phyloP scores from a whole-genome alignment of 2,113 vertebrate genomes.

The Phalacrocorax aristotelis region DNA sequence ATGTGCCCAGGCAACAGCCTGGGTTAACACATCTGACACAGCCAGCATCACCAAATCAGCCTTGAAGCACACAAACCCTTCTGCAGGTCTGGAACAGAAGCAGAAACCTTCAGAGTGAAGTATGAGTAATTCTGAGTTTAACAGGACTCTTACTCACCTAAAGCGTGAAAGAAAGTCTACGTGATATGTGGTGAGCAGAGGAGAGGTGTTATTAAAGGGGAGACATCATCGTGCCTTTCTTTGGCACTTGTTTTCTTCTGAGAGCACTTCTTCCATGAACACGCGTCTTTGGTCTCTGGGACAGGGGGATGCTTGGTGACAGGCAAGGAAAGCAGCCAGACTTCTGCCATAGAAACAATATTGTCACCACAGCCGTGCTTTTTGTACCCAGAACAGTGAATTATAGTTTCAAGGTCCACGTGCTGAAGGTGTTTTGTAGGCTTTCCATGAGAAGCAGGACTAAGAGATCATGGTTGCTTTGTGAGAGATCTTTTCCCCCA shows the following conservation, averaged over 20 bases:
- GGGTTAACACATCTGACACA: neutral
- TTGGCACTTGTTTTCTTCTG: neutral
- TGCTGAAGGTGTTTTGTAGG: neutral
- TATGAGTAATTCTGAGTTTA: neutral
- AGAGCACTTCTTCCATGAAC: neutral
- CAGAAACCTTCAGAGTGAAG: neutral
- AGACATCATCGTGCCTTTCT: neutral
- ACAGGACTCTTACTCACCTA: neutral
- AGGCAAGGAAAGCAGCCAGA: neutral
- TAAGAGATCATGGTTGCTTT: neutral
- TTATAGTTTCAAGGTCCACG: neutral
- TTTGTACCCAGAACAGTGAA: neutral
- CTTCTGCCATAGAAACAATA: neutral
- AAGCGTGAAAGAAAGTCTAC: neutral
- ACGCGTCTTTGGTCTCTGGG: neutral
- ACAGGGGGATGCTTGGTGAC: neutral
- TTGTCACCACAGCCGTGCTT: neutral
- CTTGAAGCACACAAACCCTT: neutral
- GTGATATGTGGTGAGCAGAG: neutral
- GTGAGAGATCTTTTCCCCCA: neutral
- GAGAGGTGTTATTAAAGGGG: neutral
- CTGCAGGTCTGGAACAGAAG: neutral
- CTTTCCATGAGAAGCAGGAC: neutral
- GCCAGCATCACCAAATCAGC: neutral
- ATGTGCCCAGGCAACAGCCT: neutral